Evolutionary conservation across 2,797 vertebrate species (phyloP).

Genomic region (Hypotaenidia philippensis): DNA sequence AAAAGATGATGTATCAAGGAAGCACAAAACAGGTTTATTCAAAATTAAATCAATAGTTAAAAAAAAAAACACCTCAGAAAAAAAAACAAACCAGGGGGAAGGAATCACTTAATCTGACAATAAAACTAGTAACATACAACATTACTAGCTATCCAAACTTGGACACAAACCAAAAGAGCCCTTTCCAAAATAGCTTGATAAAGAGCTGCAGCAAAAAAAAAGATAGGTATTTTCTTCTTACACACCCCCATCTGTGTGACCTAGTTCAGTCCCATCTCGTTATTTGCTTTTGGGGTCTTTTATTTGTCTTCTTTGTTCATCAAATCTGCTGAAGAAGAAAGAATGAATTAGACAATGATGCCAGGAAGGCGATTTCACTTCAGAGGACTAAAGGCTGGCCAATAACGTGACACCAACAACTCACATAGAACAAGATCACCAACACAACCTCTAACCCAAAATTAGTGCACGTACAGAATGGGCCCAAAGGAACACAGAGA

Average conservation of each 20-base stretch:
- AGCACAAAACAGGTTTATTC: not conserved
- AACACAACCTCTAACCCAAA: not conserved
- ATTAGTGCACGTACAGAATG: not conserved
- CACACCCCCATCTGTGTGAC: not conserved
- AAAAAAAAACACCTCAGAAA: not conserved
- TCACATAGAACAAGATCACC: not conserved
- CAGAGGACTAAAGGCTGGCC: not conserved
- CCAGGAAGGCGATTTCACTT: not conserved
- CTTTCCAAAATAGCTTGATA: not conserved
- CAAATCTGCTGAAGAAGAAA: not conserved
- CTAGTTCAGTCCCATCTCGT: not conserved
- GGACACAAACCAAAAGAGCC: not conserved
- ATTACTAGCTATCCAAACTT: rapidly evolving
- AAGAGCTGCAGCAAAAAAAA: not conserved
- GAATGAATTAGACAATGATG: not conserved
- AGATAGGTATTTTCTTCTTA: not conserved
- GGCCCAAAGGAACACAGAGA: not conserved
- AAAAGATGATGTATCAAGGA: not conserved
- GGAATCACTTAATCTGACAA: not conserved
- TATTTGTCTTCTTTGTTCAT: not conserved
- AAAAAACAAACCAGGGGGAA: not conserved
- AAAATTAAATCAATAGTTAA: not conserved
- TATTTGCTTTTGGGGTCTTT: not conserved
- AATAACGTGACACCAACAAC: not conserved
- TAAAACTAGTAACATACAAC: not conserved